These are phyloP conservation scores for Proctacanthus coquilletti DNA, from an alignment of 1,140 invertebrate species.

Conservation along the genomic window DNA sequence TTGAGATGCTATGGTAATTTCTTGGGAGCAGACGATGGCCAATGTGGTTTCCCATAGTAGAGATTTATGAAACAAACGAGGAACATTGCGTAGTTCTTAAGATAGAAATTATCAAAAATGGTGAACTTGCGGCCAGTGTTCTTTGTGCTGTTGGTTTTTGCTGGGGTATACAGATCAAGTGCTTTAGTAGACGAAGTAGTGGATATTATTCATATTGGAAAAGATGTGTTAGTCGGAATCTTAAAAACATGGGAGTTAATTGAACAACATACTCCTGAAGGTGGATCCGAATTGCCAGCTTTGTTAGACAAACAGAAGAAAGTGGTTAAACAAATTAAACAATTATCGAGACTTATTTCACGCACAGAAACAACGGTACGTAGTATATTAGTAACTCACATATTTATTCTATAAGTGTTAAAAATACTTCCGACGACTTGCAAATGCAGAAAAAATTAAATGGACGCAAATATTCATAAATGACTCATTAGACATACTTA, in stretches of 20 bases:
- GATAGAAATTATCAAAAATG: no score
- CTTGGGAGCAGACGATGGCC: no score
- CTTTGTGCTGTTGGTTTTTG: no score
- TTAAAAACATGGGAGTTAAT: constrained; percentile 46
- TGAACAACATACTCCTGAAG: constrained; percentile 33
- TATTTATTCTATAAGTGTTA: neutral
- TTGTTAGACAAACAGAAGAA: constrained; percentile 37
- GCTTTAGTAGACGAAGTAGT: constrained; percentile 38
- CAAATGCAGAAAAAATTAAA: neutral
- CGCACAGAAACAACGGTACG: constrained; percentile 21
- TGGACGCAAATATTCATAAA: neutral
- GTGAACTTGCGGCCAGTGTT: no score
- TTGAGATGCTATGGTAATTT: no score
- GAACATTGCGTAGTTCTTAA: no score
- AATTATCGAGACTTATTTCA: constrained; percentile 31
- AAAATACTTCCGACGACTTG: neutral
- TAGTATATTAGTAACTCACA: neutral
- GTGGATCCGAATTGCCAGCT: constrained; percentile 39
- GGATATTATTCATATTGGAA: constrained; percentile 42
- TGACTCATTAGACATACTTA: neutral
- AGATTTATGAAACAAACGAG: no score
- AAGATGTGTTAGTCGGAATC: constrained; percentile 38
- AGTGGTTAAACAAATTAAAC: constrained; percentile 32
- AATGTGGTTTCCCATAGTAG: no score
- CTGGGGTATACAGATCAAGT: no score